These are phyloP conservation scores for Muschampia plurimacula DNA, from an alignment of 2,888 invertebrate species.

Conservation along the genomic window DNA sequence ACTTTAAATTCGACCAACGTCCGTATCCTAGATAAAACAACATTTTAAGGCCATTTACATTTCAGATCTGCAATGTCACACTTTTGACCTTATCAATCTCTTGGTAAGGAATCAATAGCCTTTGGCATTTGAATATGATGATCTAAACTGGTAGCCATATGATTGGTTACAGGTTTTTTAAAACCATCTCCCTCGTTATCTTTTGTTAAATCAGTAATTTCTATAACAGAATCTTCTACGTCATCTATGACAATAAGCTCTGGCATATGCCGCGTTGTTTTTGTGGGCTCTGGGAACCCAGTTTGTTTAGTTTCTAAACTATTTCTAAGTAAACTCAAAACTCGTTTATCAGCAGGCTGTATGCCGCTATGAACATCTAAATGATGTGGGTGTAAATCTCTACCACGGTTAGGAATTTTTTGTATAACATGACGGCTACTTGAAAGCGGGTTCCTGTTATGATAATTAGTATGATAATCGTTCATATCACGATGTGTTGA, in stretches of 20 bases:
- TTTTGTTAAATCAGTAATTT: slow-evolving; percentile 78
- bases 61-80: slow-evolving; percentile 63
- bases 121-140: slow-evolving; percentile 88
- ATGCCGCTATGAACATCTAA: slow-evolving; percentile 68
- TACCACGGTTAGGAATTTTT: slow-evolving; percentile 68
- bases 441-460: slow-evolving; percentile 64
- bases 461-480: slow-evolving; percentile 69
- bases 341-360: slow-evolving; percentile 88
- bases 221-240: slow-evolving; percentile 77
- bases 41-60: slow-evolving; percentile 76
- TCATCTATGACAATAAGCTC: slow-evolving; percentile 83
- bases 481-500: slow-evolving; percentile 61
- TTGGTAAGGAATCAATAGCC: slow-evolving; percentile 88
- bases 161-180: slow-evolving; percentile 55
- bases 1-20: slow-evolving; percentile 94
- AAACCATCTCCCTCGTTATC: slow-evolving; percentile 62
- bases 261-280: slow-evolving; percentile 74
- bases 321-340: slow-evolving; percentile 89
- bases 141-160: slow-evolving; percentile 55
- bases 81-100: slow-evolving; percentile 75
- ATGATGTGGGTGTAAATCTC: slow-evolving; percentile 66
- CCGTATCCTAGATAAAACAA: slow-evolving; percentile 90
- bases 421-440: slow-evolving; percentile 73
- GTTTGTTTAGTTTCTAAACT: slow-evolving; percentile 89
- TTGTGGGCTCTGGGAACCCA: slow-evolving; percentile 82